A percentile compares a stretch with the other conserved stretches of the same genome.
Evolutionary conservation across 2,797 vertebrate genomes (phyloP).

Genomic region (Molossus molossus): DNA sequence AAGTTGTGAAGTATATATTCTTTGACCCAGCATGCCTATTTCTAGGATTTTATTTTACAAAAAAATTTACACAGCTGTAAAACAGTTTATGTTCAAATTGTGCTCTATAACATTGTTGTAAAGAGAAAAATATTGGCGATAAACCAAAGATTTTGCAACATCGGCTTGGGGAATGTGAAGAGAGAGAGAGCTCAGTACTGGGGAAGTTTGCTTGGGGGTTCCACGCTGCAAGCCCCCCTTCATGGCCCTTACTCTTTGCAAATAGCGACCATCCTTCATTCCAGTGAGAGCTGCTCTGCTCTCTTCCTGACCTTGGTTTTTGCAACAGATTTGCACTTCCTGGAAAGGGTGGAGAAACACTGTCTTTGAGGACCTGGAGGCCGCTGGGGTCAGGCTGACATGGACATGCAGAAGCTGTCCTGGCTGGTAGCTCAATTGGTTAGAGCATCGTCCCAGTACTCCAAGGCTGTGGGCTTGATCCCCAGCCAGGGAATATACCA

Average conservation of each 20-base stretch:
- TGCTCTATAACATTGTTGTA: background rate
- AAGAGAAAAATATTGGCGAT: background rate
- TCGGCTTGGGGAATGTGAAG: background rate
- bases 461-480: too few relatives aligned
- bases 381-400: background rate
- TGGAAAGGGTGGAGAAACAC: background rate
- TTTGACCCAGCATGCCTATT: background rate
- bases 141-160: background rate
- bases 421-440: too few relatives aligned
- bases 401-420: background rate
- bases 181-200: background rate
- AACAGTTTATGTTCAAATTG: background rate
- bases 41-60: conserved; percentile 33
- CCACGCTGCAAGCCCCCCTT: background rate
- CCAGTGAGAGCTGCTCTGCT: background rate
- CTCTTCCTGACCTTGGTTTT: background rate
- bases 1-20: background rate
- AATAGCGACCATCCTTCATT: background rate
- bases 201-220: background rate
- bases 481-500: too few relatives aligned
- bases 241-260: background rate
- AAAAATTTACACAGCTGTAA: background rate
- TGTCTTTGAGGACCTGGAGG: background rate
- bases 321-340: background rate
- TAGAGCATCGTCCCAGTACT: too few relatives aligned